Percentiles rank a stretch among this genome's conserved stretches.
phyloP scores from a whole-genome alignment of 1,140 invertebrate genomes.

The Thaumetopoea pityocampa region DNA sequence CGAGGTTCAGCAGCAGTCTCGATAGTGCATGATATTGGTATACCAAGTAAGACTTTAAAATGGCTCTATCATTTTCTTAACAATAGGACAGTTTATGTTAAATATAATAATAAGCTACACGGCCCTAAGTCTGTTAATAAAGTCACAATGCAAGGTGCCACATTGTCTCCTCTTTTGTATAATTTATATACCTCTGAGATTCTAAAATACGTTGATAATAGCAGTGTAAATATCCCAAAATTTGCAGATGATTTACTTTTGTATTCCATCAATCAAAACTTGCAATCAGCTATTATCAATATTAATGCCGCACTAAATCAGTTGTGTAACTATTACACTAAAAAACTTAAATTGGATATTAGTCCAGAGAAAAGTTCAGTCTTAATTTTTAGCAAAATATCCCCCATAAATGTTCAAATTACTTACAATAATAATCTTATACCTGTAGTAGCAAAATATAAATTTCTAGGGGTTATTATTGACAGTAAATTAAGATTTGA shows the following conservation, averaged over 20 bases:
- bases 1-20: too few species aligned
- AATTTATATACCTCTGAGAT: slow-evolving; percentile 24
- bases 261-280: slow-evolving; percentile 16
- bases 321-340: slow-evolving; percentile 12
- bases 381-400: not conserved
- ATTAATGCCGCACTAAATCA: slow-evolving; percentile 17
- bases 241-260: slow-evolving; percentile 28
- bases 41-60: not conserved
- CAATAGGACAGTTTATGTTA: slow-evolving; percentile 24
- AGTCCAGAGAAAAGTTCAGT: slow-evolving; percentile 5
- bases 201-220: slow-evolving; percentile 19
- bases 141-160: slow-evolving; percentile 31
- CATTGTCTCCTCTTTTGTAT: slow-evolving; percentile 27
- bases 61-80: slow-evolving; percentile 17
- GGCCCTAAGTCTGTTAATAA: slow-evolving; percentile 21
- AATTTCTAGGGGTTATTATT: slow-evolving; percentile 15
- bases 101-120: slow-evolving; percentile 28
- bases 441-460: too few species aligned
- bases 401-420: too few species aligned
- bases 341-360: slow-evolving; percentile 13
- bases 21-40: slow-evolving; percentile 1
- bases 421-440: too few species aligned
- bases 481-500: slow-evolving; percentile 14
- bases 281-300: slow-evolving; percentile 16
- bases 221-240: slow-evolving; percentile 20